Evolutionary conservation across 30 jellyfish, hydroid and myxozoan species (phyloP).

Genomic region (Sanderia malayensis): DNA sequence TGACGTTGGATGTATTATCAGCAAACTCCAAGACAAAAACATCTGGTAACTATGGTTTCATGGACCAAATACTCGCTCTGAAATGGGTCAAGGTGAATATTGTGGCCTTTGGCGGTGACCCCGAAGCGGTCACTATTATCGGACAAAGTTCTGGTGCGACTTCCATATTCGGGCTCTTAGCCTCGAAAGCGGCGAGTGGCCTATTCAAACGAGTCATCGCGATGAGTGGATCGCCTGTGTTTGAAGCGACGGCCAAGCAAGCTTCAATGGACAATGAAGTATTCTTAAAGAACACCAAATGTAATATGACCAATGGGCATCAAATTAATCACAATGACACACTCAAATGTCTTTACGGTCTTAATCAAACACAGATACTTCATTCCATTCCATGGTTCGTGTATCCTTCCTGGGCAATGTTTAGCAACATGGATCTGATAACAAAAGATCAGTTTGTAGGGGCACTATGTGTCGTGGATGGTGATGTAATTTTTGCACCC

Average conservation of each 20-base stretch:
- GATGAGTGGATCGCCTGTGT: slow-evolving; percentile 75
- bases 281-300: slow-evolving; percentile 37
- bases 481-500: slow-evolving; percentile 32
- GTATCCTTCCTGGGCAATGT: slow-evolving; percentile 57
- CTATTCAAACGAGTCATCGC: slow-evolving; percentile 58
- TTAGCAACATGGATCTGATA: slow-evolving; percentile 26
- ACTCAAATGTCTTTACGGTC: slow-evolving; percentile 33
- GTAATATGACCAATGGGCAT: slow-evolving; percentile 15
- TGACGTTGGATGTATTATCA: slow-evolving; percentile 65
- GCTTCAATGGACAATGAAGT: slow-evolving; percentile 67
- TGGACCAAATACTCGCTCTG: slow-evolving; percentile 75
- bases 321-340: too few relatives aligned
- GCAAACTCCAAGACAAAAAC: slow-evolving; percentile 16
- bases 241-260: slow-evolving; percentile 32
- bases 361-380: slow-evolving; percentile 38
- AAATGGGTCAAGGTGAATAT: slow-evolving; percentile 71
- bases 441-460: slow-evolving; percentile 28
- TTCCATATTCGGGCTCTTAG: slow-evolving; percentile 66
- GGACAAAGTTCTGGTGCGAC: slow-evolving; percentile 87
- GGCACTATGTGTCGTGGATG: slow-evolving; percentile 61
- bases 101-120: slow-evolving; percentile 76
- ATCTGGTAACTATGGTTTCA: slow-evolving; percentile 75
- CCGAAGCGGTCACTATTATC: slow-evolving; percentile 51
- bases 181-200: slow-evolving; percentile 66
- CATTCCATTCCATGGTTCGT: slow-evolving; percentile 39